Percentiles rank a stretch among this genome's conserved stretches.
Evolutionary conservation across 2,113 vertebrate species (phyloP).

Genomic region (Dipodomys spectabilis): DNA sequence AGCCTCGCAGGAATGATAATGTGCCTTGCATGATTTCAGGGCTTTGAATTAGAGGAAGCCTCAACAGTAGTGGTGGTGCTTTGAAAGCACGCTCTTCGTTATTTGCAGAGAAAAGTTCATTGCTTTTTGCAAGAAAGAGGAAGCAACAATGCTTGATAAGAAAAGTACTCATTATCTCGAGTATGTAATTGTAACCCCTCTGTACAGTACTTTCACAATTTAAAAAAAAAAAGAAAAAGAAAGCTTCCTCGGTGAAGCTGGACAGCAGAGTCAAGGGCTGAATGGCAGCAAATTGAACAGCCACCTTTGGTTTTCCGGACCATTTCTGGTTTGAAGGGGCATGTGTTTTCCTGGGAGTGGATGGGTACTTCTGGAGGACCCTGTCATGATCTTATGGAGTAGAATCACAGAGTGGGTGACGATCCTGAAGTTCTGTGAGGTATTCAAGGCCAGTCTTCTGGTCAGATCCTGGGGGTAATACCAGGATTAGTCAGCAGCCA

Average conservation of each 20-base stretch:
- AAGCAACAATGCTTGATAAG: no score
- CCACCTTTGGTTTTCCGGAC: background rate
- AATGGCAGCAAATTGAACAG: background rate
- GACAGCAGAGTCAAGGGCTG: background rate
- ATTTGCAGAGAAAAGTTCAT: conserved; percentile 58
- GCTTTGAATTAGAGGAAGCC: conserved; percentile 21
- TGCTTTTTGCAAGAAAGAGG: no score
- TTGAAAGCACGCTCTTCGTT: conserved; percentile 41
- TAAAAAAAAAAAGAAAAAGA: no score
- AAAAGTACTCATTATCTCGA: no score
- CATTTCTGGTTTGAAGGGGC: background rate
- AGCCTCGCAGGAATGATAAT: background rate
- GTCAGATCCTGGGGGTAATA: background rate
- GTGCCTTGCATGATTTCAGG: conserved; percentile 50
- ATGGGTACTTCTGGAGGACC: background rate
- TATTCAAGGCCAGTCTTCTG: background rate
- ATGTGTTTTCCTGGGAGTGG: background rate
- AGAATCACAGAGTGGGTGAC: background rate
- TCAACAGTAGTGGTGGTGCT: background rate
- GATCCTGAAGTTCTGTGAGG: no score
- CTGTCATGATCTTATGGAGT: background rate
- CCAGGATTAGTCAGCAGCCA: background rate
- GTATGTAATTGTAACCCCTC: no score
- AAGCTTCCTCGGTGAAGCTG: conserved; percentile 42
- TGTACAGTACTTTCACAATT: no score